phyloP scores from a whole-genome alignment of 2,797 vertebrate genomes.

The Hyperoplus immaculatus region DNA sequence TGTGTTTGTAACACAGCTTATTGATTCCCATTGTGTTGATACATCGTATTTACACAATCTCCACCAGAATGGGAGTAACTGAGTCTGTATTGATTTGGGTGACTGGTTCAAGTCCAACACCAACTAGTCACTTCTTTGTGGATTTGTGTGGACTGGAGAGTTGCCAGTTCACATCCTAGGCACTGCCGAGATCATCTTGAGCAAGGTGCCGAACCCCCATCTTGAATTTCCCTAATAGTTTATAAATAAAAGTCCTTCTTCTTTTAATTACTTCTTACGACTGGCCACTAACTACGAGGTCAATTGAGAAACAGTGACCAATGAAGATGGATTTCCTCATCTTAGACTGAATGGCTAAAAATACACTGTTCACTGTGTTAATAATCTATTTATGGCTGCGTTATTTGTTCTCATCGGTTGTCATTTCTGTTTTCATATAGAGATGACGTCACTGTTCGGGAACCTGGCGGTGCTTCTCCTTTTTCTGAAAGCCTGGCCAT shows the following conservation, averaged over 20 bases:
- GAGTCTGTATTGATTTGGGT: too few relatives aligned
- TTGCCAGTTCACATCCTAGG: too few relatives aligned
- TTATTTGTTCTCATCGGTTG: conserved; percentile 21
- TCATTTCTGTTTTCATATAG: conserved; percentile 54
- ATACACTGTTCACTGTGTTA: background rate
- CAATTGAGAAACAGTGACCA: background rate
- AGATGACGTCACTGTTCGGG: conserved; percentile 61
- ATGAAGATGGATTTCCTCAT: background rate
- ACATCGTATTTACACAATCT: too few relatives aligned
- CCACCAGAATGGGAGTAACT: too few relatives aligned
- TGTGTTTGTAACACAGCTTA: too few relatives aligned
- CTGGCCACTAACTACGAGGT: background rate
- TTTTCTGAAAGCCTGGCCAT: conserved; percentile 59
- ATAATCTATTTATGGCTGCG: background rate
- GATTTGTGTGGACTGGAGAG: too few relatives aligned
- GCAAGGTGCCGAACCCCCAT: too few relatives aligned
- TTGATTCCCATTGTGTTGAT: too few relatives aligned
- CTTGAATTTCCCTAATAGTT: background rate
- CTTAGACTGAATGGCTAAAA: background rate
- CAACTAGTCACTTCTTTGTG: too few relatives aligned
- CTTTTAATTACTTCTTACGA: background rate
- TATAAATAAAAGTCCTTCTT: background rate
- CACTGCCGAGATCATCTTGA: too few relatives aligned
- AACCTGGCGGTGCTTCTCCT: conserved; percentile 64
- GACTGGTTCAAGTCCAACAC: too few relatives aligned